phyloP scores from a whole-genome alignment of 2,888 invertebrate species.

The Standfussiana lucernea region DNA sequence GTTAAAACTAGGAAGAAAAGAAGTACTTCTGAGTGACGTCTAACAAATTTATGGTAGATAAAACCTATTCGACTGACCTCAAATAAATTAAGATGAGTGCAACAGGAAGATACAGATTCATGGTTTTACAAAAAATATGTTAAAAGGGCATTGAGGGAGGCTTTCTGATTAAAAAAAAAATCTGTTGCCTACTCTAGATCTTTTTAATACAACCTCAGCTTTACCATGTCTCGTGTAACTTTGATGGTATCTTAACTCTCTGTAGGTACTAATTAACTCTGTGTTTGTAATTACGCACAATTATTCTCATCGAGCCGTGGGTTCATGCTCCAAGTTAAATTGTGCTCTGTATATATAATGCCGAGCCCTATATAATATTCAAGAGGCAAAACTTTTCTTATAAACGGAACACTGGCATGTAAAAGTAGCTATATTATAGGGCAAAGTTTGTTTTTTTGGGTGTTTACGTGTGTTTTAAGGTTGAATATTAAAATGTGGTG shows the following conservation, averaged over 20 bases:
- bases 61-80: neutral
- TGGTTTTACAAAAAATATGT: neutral
- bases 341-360: constrained; percentile 72
- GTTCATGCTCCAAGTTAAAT: constrained; percentile 74
- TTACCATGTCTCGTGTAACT: neutral
- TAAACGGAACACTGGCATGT: constrained; percentile 48
- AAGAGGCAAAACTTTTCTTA: constrained; percentile 63
- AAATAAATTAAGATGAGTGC: neutral
- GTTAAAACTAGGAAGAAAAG: no score
- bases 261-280: constrained; percentile 39
- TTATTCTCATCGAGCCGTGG: constrained; percentile 66
- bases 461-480: constrained; percentile 48
- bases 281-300: constrained; percentile 71
- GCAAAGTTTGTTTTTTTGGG: constrained; percentile 45
- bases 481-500: constrained; percentile 41
- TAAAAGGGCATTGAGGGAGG: neutral
- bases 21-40: no score
- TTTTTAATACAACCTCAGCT: neutral
- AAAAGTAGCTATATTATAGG: constrained; percentile 32
- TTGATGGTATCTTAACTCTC: constrained; percentile 26
- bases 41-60: neutral
- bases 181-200: neutral
- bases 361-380: constrained; percentile 67
- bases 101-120: neutral
- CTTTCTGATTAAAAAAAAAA: neutral